These are phyloP conservation scores for Arctopsyche grandis DNA, from an alignment of 1,140 invertebrate genomes.

Conservation along the genomic window DNA sequence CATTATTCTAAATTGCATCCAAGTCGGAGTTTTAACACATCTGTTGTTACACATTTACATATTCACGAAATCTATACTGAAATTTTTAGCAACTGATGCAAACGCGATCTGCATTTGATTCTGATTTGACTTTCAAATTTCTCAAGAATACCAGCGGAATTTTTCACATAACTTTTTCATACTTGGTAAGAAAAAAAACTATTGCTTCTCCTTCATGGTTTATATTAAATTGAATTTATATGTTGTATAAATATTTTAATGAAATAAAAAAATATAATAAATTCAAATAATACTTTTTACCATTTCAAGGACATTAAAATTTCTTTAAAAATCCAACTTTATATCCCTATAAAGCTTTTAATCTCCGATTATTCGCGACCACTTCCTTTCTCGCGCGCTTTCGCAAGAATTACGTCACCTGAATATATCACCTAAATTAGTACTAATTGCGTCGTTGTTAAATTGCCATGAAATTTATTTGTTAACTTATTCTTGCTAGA, in stretches of 20 bases:
- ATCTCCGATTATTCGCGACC: background rate
- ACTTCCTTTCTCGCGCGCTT: slow-evolving; percentile 14
- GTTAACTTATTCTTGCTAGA: background rate
- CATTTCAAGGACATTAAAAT: no score
- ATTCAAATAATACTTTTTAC: no score
- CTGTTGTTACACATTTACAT: slow-evolving; percentile 32
- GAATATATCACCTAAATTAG: slow-evolving; percentile 24
- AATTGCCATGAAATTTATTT: slow-evolving; percentile 31
- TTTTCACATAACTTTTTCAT: slow-evolving; percentile 15
- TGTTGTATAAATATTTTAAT: no score
- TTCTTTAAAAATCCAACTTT: background rate
- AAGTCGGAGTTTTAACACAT: slow-evolving; percentile 23
- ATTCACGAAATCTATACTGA: slow-evolving; percentile 30
- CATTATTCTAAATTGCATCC: background rate
- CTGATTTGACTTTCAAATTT: slow-evolving; percentile 26
- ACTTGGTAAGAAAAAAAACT: background rate
- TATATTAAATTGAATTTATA: no score
- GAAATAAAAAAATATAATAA: no score
- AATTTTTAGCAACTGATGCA: slow-evolving; percentile 29
- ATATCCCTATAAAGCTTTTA: background rate
- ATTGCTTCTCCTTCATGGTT: no score
- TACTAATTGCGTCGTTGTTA: slow-evolving; percentile 4
- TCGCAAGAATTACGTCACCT: slow-evolving; percentile 8
- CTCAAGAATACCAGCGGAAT: background rate
- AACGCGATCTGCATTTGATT: slow-evolving; percentile 38